Percentiles rank a stretch among this genome's conserved stretches.
Conservation (phyloP, 1,140 invertebrate species). For the Aphis craccivora region DNA sequence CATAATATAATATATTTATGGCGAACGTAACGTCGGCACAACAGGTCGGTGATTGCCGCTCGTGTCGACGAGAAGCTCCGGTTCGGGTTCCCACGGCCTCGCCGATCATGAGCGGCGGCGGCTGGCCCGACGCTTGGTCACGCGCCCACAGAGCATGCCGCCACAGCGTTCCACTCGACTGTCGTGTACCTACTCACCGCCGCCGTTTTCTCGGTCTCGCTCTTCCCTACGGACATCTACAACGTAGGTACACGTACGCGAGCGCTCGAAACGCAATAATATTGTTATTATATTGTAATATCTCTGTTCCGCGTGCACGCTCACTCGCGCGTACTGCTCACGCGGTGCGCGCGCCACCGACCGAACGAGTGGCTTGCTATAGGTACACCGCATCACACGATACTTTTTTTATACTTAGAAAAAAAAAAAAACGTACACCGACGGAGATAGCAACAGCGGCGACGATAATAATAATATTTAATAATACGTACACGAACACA, state of each 20-base stretch:
- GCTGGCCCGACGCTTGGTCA: slow-evolving; percentile 32
- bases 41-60: slow-evolving; percentile 28
- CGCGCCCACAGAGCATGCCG: slow-evolving; percentile 38
- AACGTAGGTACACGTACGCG: background rate
- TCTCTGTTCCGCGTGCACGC: slow-evolving; percentile 13
- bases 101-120: background rate
- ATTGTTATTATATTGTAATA: background rate
- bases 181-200: too few relatives aligned
- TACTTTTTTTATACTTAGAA: background rate
- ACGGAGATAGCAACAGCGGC: background rate
- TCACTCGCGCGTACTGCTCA: background rate
- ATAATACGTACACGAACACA: background rate
- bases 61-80: slow-evolving; percentile 50
- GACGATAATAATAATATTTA: background rate
- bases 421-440: background rate
- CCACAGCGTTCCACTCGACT: slow-evolving; percentile 32
- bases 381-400: background rate
- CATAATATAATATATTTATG: background rate
- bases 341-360: slow-evolving; percentile 3
- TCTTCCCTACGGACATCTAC: background rate
- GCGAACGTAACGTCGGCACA: background rate
- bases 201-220: background rate
- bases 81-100: slow-evolving; percentile 55
- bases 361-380: background rate
- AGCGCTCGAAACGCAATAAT: background rate